These are phyloP conservation scores for Jaculus jaculus DNA, from an alignment of 2,113 vertebrate species.

Conservation along the genomic window DNA sequence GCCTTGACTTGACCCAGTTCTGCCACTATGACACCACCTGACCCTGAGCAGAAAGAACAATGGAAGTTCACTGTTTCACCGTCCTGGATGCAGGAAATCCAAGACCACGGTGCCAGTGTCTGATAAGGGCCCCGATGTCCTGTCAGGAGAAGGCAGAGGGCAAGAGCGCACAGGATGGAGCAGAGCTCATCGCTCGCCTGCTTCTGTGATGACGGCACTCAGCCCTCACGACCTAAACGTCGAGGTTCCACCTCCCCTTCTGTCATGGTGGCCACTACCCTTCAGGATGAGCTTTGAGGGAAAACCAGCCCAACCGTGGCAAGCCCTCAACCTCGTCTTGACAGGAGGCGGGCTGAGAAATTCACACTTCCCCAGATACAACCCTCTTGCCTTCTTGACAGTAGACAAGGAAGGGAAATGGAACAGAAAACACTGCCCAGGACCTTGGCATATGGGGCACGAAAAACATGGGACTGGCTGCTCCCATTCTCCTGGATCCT, in stretches of 20 bases:
- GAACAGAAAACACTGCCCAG: background rate
- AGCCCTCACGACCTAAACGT: accelerated
- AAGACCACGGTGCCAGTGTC: too few relatives aligned
- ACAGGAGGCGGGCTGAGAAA: background rate
- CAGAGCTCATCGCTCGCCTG: background rate
- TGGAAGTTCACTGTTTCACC: background rate
- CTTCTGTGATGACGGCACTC: background rate
- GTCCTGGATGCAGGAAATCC: background rate
- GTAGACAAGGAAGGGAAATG: background rate
- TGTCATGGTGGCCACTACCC: background rate
- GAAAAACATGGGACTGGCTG: accelerated
- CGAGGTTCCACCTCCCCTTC: background rate
- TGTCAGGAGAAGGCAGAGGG: background rate
- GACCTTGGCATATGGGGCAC: too few relatives aligned
- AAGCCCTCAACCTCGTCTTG: too few relatives aligned
- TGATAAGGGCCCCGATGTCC: background rate
- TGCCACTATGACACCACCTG: background rate
- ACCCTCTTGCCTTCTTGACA: background rate
- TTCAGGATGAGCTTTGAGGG: background rate
- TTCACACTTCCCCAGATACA: accelerated
- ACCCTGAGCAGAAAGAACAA: background rate
- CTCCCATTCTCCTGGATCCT: too few relatives aligned
- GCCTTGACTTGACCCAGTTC: background rate
- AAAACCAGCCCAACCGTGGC: too few relatives aligned
- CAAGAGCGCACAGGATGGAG: background rate